Conservation (phyloP, 1,140 invertebrate genomes). For the Bombus fervidus region DNA sequence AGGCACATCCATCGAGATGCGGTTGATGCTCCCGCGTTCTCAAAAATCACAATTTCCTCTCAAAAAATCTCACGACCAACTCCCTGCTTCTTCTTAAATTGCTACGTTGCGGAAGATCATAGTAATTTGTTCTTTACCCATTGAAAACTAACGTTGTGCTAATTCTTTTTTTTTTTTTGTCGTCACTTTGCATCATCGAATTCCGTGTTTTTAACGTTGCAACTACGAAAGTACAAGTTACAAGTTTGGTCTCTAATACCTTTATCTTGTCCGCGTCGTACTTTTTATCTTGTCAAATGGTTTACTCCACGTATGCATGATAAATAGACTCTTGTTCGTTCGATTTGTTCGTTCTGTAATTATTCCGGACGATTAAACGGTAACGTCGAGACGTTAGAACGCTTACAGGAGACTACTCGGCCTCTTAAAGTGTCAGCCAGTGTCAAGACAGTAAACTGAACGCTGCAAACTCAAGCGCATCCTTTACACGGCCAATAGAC, state of each 20-base stretch:
- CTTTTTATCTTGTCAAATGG: neutral
- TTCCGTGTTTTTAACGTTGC: neutral
- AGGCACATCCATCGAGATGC: constrained; percentile 7
- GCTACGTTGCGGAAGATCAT: too few relatives aligned
- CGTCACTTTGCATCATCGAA: neutral
- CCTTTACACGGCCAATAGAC: constrained; percentile 5
- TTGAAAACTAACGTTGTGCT: too few relatives aligned
- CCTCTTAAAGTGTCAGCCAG: constrained; percentile 1
- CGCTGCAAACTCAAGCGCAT: neutral
- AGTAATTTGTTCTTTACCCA: too few relatives aligned
- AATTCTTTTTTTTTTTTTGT: too few relatives aligned
- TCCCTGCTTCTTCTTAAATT: too few relatives aligned
- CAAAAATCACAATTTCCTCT: neutral
- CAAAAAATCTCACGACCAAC: neutral
- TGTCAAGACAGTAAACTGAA: neutral
- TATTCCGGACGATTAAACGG: constrained; percentile 13
- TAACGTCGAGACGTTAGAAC: neutral
- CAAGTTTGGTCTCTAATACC: neutral
- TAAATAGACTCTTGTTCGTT: neutral
- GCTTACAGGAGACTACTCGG: neutral
- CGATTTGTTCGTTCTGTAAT: neutral
- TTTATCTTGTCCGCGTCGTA: neutral
- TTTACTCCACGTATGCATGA: neutral
- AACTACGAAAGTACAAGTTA: neutral
- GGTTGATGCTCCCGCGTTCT: neutral